phyloP scores from a whole-genome alignment of 1,140 invertebrate species.

The Plutomurus gul region DNA sequence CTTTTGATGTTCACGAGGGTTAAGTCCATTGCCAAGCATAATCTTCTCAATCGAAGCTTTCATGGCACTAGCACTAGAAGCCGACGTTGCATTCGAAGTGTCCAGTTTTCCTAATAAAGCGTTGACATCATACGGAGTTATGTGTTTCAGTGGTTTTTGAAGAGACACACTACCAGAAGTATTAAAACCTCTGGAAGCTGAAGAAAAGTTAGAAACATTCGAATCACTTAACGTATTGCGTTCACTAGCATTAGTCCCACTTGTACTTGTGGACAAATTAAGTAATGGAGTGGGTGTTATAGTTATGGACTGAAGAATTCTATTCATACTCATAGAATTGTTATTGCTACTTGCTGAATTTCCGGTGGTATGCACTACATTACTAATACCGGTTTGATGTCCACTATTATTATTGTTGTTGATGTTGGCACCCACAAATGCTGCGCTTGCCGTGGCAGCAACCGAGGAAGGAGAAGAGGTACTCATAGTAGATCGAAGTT shows the following conservation, averaged over 20 bases:
- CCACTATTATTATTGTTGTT: not conserved
- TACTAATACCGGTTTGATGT: not conserved
- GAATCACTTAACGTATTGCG: not conserved
- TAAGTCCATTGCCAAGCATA: not conserved
- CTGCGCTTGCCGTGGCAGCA: not conserved
- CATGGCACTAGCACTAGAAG: not conserved
- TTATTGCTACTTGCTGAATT: constrained; percentile 3
- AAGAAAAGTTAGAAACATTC: not conserved
- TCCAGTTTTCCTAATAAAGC: constrained; percentile 28
- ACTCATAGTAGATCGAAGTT: not conserved
- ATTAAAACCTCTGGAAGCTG: not conserved
- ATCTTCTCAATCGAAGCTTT: not conserved
- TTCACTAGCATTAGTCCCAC: not conserved
- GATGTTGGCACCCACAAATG: not conserved
- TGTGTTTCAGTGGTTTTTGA: constrained; percentile 14
- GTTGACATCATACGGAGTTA: constrained; percentile 33
- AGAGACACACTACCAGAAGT: not conserved
- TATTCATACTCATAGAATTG: constrained; percentile 15
- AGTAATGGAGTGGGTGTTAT: constrained; percentile 40
- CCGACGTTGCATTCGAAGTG: not conserved
- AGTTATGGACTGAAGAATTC: constrained; percentile 39
- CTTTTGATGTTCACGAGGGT: constrained; percentile 17
- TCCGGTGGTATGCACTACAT: not conserved
- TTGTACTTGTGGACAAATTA: constrained; percentile 22
- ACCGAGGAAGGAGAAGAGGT: not conserved